Evolutionary conservation across 2,797 vertebrate species (phyloP).

Genomic region (Gymnothorax reevesii): DNA sequence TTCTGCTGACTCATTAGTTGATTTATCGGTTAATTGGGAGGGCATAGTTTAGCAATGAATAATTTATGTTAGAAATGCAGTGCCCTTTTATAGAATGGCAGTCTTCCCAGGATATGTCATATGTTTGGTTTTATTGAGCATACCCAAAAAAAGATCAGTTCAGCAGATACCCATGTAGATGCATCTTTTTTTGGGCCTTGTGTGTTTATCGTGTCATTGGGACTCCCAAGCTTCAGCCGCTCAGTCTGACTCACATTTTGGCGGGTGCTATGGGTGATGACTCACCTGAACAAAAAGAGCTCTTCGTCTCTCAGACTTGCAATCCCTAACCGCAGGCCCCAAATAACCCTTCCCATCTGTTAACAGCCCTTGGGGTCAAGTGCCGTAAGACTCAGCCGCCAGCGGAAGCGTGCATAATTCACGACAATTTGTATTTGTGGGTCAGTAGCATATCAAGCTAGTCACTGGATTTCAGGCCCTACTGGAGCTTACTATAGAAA

Average conservation of each 20-base stretch:
- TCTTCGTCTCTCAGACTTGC: neutral
- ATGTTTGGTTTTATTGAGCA: neutral
- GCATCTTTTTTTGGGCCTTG: neutral
- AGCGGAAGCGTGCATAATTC: neutral
- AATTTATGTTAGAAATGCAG: neutral
- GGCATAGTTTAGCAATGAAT: neutral
- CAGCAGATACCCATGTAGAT: neutral
- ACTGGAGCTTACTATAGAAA: neutral
- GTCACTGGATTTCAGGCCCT: neutral
- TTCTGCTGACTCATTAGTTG: neutral
- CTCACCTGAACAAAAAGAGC: slow-evolving; percentile 22
- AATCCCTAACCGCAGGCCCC: neutral
- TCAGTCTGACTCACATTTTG: slow-evolving; percentile 15
- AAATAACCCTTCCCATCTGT: slow-evolving; percentile 7
- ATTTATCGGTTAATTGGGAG: neutral
- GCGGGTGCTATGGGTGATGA: slow-evolving; percentile 14
- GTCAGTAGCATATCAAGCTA: neutral
- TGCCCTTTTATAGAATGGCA: neutral
- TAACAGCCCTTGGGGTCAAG: neutral
- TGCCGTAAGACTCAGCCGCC: neutral
- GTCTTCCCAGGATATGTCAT: neutral
- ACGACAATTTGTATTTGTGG: neutral
- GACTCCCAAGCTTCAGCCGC: slow-evolving; percentile 6
- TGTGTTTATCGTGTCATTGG: neutral
- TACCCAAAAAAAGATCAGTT: neutral